Evolutionary conservation across 2,113 vertebrate species (phyloP).

Genomic region (Aplodontia rufa): DNA sequence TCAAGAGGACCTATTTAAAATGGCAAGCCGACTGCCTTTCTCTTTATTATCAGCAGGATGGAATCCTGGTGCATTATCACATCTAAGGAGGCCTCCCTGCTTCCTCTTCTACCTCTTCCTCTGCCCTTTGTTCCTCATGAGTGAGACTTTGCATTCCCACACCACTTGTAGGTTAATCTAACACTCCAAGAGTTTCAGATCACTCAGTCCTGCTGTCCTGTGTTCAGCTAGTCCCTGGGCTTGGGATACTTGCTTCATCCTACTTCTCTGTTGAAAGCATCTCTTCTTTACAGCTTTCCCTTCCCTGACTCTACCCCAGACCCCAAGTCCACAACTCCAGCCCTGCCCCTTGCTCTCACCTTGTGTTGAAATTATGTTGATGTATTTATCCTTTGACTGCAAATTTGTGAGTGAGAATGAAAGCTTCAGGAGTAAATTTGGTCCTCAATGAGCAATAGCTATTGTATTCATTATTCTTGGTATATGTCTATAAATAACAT

Average conservation of each 20-base stretch:
- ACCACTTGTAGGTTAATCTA: not conserved
- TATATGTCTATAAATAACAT: not conserved
- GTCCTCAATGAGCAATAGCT: too few species aligned
- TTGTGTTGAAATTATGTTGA: not conserved
- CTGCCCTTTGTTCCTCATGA: not conserved
- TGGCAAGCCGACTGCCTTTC: not conserved
- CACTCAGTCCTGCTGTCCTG: not conserved
- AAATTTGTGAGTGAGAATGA: not conserved
- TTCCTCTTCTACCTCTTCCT: not conserved
- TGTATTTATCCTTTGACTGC: not conserved
- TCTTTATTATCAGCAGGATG: not conserved
- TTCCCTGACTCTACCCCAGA: not conserved
- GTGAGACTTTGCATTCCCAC: not conserved
- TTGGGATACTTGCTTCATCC: not conserved
- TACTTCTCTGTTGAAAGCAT: not conserved
- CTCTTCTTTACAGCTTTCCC: not conserved
- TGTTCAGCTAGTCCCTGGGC: not conserved
- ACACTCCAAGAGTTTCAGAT: not conserved
- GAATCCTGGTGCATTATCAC: not conserved
- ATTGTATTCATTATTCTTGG: not conserved
- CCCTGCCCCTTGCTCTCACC: not conserved
- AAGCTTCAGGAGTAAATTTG: not conserved
- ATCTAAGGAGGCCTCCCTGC: fast-evolving
- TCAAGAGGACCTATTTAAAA: not conserved
- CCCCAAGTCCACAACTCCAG: not conserved